Evolutionary conservation across 1,140 invertebrate genomes (phyloP).

Genomic region (Microplitis demolitor): DNA sequence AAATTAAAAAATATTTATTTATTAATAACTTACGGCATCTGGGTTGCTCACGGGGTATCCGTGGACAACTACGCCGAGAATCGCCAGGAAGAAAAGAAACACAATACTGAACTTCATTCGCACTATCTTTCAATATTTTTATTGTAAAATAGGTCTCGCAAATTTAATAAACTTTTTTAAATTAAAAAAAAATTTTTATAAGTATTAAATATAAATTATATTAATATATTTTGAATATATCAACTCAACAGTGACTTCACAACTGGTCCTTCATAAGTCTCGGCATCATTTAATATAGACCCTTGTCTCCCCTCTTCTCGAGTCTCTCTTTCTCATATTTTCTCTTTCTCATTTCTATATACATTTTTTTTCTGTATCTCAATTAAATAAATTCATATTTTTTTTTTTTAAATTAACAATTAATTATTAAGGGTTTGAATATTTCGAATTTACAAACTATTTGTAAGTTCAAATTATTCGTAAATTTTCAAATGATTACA

Average conservation of each 20-base stretch:
- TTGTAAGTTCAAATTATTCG: too few relatives aligned
- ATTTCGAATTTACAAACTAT: too few relatives aligned
- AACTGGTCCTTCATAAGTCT: slow-evolving; percentile 53
- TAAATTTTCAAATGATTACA: too few relatives aligned
- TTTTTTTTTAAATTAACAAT: too few relatives aligned
- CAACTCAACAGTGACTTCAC: slow-evolving; percentile 44
- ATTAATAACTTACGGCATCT: slow-evolving; percentile 48
- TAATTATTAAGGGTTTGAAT: too few relatives aligned
- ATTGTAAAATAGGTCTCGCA: neutral
- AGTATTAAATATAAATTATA: neutral
- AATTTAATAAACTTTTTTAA: neutral
- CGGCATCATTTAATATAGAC: slow-evolving; percentile 59
- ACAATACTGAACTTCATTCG: slow-evolving; percentile 49
- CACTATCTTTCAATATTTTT: neutral
- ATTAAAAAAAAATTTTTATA: neutral
- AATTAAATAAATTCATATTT: neutral
- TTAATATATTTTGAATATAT: slow-evolving; percentile 10
- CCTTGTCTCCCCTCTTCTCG: slow-evolving; percentile 42
- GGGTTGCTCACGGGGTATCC: slow-evolving; percentile 50
- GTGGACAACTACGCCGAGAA: slow-evolving; percentile 22
- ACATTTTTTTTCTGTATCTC: neutral
- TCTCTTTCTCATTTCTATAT: slow-evolving; percentile 9
- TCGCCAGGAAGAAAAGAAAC: slow-evolving; percentile 31
- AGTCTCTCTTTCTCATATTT: slow-evolving; percentile 7
- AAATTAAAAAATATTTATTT: too few relatives aligned